Percentiles rank a stretch among this genome's conserved stretches.
phyloP scores from a whole-genome alignment of 2,797 vertebrate genomes.

The Cheirogaleus major region DNA sequence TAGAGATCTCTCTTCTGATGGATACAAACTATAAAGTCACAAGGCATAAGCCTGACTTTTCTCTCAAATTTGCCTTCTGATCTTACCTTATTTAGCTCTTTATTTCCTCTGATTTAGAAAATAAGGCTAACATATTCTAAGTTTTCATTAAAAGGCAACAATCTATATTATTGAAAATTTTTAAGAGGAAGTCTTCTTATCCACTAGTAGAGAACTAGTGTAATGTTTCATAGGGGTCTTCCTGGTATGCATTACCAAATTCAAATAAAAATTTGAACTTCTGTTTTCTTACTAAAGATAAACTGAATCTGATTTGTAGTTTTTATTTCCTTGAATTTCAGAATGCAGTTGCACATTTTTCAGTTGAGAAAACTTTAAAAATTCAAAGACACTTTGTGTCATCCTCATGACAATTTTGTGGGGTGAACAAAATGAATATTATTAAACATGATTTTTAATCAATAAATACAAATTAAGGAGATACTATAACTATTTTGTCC shows the following conservation, averaged over 20 bases:
- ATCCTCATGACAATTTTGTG: neutral
- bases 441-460: neutral
- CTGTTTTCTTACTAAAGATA: neutral
- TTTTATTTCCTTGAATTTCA: constrained; percentile 28
- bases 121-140: neutral
- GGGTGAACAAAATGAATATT: neutral
- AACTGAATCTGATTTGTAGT: neutral
- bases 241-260: neutral
- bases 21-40: neutral
- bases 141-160: neutral
- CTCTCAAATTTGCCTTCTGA: neutral
- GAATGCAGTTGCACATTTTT: neutral
- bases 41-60: neutral
- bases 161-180: neutral
- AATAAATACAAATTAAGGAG: neutral
- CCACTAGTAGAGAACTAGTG: neutral
- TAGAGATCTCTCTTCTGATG: neutral
- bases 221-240: neutral
- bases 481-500: neutral
- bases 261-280: neutral
- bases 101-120: neutral
- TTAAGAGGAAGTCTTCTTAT: neutral
- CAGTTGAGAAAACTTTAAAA: neutral
- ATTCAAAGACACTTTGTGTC: neutral
- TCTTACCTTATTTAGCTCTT: neutral